phyloP scores from a whole-genome alignment of 2,113 vertebrate genomes.

The Scytalopus superciliaris region DNA sequence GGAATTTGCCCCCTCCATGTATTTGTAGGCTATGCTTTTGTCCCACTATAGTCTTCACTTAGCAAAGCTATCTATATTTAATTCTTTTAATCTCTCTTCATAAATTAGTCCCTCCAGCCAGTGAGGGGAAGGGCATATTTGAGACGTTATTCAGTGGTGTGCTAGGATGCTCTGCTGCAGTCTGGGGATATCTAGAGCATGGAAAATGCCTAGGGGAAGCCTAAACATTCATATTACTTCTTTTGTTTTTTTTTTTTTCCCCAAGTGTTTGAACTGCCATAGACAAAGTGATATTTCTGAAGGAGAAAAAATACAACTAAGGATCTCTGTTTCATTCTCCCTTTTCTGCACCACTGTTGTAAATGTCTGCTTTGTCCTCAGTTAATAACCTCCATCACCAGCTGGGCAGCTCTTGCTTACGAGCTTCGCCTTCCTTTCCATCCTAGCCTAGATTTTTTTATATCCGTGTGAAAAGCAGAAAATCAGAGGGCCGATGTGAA shows the following conservation, averaged over 20 bases:
- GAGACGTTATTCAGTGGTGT: background rate
- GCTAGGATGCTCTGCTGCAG: background rate
- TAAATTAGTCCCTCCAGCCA: constrained; percentile 61
- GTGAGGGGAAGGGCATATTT: background rate
- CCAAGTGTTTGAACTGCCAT: background rate
- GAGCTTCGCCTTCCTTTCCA: background rate
- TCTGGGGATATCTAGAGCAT: constrained; percentile 20
- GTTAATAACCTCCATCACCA: constrained; percentile 25
- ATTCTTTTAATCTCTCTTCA: constrained; percentile 62
- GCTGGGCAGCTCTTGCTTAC: constrained; percentile 4
- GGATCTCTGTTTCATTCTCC: background rate
- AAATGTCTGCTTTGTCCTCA: constrained; percentile 46
- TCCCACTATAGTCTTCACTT: constrained; percentile 46
- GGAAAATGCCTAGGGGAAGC: constrained; percentile 51
- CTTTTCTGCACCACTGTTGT: background rate
- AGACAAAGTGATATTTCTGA: constrained; percentile 26
- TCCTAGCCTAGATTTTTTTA: background rate
- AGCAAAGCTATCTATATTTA: constrained; percentile 51
- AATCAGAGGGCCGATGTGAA: background rate
- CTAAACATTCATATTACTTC: constrained; percentile 29
- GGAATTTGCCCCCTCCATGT: constrained; percentile 23
- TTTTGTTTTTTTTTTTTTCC: background rate
- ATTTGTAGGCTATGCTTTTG: constrained; percentile 46
- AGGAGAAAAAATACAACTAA: constrained; percentile 21
- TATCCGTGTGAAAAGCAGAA: background rate